These are phyloP conservation scores for Zootoca vivipara DNA, from an alignment of 2,113 vertebrate species.

Conservation along the genomic window DNA sequence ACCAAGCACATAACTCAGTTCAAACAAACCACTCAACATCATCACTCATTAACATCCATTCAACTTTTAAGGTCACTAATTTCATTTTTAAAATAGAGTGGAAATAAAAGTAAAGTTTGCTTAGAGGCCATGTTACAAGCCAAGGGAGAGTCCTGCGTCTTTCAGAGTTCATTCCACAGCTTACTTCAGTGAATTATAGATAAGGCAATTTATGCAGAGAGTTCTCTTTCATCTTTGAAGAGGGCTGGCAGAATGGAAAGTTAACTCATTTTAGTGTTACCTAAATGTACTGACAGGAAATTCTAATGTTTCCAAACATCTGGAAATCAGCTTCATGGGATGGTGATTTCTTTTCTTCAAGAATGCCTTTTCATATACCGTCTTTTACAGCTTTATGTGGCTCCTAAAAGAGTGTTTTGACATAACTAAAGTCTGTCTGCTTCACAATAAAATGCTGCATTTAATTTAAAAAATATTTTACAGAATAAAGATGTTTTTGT, in stretches of 20 bases:
- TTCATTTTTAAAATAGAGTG: constrained; percentile 16
- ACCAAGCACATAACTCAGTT: neutral
- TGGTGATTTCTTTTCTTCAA: constrained; percentile 64
- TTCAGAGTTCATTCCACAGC: constrained; percentile 68
- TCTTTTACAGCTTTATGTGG: constrained; percentile 67
- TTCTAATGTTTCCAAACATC: constrained; percentile 76
- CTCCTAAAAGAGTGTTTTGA: constrained; percentile 69
- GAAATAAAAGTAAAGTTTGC: constrained; percentile 50
- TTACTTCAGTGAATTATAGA: constrained; percentile 69
- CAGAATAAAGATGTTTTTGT: constrained; percentile 57
- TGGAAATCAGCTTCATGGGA: constrained; percentile 73
- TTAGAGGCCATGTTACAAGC: constrained; percentile 51
- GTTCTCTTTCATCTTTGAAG: constrained; percentile 69
- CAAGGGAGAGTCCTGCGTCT: constrained; percentile 65
- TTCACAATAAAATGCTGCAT: constrained; percentile 67
- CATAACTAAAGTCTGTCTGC: constrained; percentile 64
- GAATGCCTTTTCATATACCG: constrained; percentile 69
- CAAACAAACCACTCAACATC: neutral
- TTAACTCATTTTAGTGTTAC: constrained; percentile 74
- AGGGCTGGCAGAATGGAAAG: constrained; percentile 75
- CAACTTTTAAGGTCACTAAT: neutral
- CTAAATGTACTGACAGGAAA: constrained; percentile 77
- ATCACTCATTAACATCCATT: neutral
- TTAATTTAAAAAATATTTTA: constrained; percentile 69
- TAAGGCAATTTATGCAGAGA: constrained; percentile 71